Evolutionary conservation across 1,140 invertebrate genomes (phyloP), one percentile per base, ranked within the genome.

Genomic region (Heliothis subflexa): DNA sequence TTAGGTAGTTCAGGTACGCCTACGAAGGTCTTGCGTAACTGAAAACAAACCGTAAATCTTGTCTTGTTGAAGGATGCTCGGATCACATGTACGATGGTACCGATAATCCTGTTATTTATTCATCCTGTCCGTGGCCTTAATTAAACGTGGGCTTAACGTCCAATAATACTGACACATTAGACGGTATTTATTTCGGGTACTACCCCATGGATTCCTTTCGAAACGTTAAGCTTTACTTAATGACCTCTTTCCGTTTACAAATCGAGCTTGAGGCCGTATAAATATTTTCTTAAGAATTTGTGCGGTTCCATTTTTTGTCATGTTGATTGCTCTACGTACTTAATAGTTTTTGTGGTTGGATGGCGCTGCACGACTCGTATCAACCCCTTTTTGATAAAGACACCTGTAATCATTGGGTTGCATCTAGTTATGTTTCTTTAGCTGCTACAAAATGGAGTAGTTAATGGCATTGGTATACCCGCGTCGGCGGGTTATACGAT

Each of bases 51-150:
- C 79, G 66, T 80, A 80, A 77, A 80, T 77, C 66, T 55, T 71
- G 76, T 28, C 64, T 10, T 9, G 18, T 57, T 52, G 73, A 80
- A 83, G 83, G 79, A 83, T 83, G 82, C 62, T 79, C 66, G 77
- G 74, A 86, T 85, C 84, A 85, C 72, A 73, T 82, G 80, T 78
- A 82, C 88, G 89, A 91, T 91, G 83, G 79, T 83, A 62, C n/a
- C 83, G 88, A 91, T 92, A 90, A 92, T 91, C 89, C 87, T 79
- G 83, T 86, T 89, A 92, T 92, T 91, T 92, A 91, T 91, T 87
- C 84, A 79, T 86, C 84, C 85, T 83, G 80, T 73, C 52, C 70
- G 57, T 80, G 71, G 76, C 81, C 75, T 84, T 87, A 89, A 91
- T 89, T 89, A 90, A 86, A 86, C 77, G 73, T 76, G 78, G 82